phyloP scores from a whole-genome alignment of 1,140 invertebrate genomes.

The Patella vulgata region DNA sequence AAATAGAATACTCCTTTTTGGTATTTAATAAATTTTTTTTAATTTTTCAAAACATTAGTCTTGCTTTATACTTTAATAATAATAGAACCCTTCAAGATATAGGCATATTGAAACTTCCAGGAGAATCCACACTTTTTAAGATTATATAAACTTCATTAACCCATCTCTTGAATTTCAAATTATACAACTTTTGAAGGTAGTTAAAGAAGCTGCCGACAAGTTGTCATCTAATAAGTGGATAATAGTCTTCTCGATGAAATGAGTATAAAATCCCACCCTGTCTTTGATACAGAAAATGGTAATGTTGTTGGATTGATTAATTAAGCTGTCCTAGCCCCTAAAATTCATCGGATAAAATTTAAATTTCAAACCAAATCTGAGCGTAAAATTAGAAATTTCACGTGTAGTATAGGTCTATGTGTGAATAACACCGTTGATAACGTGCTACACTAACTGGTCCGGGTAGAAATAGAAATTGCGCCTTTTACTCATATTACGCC shows the following conservation, averaged over 20 bases:
- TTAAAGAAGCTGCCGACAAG: neutral
- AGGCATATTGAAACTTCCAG: conserved; percentile 7
- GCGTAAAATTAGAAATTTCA: too few species aligned
- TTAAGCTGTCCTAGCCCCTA: too few species aligned
- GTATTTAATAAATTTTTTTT: too few species aligned
- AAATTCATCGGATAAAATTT: too few species aligned
- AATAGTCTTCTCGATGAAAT: conserved; percentile 7
- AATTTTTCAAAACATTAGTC: too few species aligned
- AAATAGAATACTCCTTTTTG: too few species aligned
- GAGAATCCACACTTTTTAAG: conserved; percentile 6
- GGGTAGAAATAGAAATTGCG: too few species aligned
- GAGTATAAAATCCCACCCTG: conserved; percentile 4
- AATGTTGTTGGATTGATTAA: conserved; percentile 2
- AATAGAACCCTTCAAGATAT: neutral
- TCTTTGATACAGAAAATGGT: conserved; percentile 1
- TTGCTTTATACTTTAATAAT: neutral
- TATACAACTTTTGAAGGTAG: neutral
- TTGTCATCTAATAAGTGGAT: neutral
- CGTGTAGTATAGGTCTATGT: too few species aligned
- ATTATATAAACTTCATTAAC: conserved; percentile 1
- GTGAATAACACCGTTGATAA: too few species aligned
- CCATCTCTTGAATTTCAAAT: neutral
- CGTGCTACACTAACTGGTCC: too few species aligned
- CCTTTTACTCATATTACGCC: too few species aligned
- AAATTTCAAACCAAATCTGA: too few species aligned